Base-by-base conservation (phyloP, 2,113 vertebrate species). In the Plestiodon gilberti region DNA sequence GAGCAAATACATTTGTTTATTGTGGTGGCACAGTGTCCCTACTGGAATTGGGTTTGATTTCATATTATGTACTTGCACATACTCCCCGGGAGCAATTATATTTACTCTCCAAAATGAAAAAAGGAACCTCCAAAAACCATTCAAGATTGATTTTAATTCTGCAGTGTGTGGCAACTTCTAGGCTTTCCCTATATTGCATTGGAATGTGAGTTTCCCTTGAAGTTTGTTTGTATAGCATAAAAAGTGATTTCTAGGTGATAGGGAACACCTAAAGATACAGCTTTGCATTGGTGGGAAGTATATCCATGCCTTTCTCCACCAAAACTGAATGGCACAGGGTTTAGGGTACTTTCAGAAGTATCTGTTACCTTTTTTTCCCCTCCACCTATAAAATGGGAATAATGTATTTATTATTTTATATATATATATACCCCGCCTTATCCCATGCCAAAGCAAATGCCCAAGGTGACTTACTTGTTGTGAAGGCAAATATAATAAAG, bases 1-100 rank as follows among this genome's bases (percentile, higher is more conserved):
- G n/a, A 77, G 83, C 35, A 78, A 57, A 77, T 70, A 57, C 28
- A 33, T 82, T 69, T 87, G 61, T 40, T 82, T 87, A 67, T 11
- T 82, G 62, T 57, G 52, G 43, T 33, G 35, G 30, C 62, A 77
- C 35, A 28, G 62, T 38, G 23, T 14, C 80, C 80, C 79, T 67
- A 59, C 38, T 87, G 74, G 62, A 59, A 77, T 22, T 65, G 33
- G 28, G 43, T 75, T 38, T 76, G 23, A 43, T 69, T 35, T 22
- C 48, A 69, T 59, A 81, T 81, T 67, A 25, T 35, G 43, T 84
- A 33, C 62, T 84, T 84, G 73, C 57, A 84, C 43, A 75, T 22
- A 38, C 40, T 48, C 40, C 38, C 59, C 65, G 57, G 30, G 23
- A 82, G 62, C 80, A 82, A 67, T 69, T 67, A 40, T 65, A 33